Conservation (phyloP, 2,888 invertebrate species). For the Coenonympha glycerion region DNA sequence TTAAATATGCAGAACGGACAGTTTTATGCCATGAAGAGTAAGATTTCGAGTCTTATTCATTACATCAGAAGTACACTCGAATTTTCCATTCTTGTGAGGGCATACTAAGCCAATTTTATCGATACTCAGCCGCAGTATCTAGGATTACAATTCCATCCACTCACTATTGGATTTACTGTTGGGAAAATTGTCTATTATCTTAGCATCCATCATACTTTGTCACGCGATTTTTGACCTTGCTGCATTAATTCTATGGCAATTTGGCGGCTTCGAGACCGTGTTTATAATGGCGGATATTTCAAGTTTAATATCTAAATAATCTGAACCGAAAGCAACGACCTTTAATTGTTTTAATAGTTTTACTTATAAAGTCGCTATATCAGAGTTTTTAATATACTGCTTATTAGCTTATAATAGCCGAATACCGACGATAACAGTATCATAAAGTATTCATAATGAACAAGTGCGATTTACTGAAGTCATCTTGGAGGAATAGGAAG, state of each 20-base stretch:
- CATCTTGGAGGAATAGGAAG: no score
- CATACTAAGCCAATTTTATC: constrained; percentile 28
- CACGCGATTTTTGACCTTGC: constrained; percentile 23
- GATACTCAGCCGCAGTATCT: constrained; percentile 29
- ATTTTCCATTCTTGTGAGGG: no score
- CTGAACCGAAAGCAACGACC: no score
- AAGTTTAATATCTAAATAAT: constrained; percentile 26
- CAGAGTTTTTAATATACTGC: no score
- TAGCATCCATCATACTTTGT: constrained; percentile 19
- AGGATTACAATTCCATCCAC: constrained; percentile 27
- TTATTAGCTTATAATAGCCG: no score
- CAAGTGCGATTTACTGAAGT: not conserved
- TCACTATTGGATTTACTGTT: constrained; percentile 33
- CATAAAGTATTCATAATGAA: no score
- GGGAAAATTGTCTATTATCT: constrained; percentile 34
- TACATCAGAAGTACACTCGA: no score
- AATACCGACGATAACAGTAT: no score
- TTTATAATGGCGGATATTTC: constrained; percentile 28
- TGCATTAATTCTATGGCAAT: constrained; percentile 14
- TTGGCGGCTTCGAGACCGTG: constrained; percentile 12
- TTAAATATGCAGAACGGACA: no score
- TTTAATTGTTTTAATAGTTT: constrained; percentile 14
- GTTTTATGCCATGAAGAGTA: no score
- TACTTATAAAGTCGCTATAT: no score
- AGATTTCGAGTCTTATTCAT: no score